Percentiles rank a stretch among this genome's conserved stretches.
Conservation (phyloP, 2,113 vertebrate genomes). For the Centropus unirufus region DNA sequence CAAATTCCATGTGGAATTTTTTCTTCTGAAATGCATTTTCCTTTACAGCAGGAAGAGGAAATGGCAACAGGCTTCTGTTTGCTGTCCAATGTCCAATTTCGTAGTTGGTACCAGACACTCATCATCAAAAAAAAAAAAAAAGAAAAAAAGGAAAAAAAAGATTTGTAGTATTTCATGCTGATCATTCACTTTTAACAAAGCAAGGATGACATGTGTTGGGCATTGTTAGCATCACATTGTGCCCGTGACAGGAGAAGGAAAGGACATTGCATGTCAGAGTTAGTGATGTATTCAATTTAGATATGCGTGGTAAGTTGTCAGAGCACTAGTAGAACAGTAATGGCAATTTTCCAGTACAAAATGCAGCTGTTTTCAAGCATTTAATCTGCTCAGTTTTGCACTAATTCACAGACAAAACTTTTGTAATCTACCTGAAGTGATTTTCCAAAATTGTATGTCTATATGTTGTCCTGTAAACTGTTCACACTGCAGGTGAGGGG, state of each 20-base stretch:
- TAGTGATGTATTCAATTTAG: not conserved
- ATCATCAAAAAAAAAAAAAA: not conserved
- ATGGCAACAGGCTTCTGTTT: not conserved
- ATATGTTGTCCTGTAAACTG: not conserved
- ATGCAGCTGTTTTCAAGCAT: not conserved
- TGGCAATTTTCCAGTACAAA: constrained; percentile 9
- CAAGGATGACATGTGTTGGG: not conserved
- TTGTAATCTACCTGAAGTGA: not conserved
- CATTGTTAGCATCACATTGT: constrained; percentile 1
- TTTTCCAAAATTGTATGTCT: not conserved
- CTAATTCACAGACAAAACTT: not conserved
- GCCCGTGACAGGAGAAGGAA: not conserved
- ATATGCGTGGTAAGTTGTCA: not conserved
- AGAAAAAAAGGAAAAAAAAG: not conserved
- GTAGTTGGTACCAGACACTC: not conserved
- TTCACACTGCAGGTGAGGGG: not conserved
- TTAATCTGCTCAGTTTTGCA: constrained; percentile 12
- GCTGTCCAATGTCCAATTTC: not conserved
- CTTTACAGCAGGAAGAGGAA: not conserved
- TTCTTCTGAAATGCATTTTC: not conserved
- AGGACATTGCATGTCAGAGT: not conserved
- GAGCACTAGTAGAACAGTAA: not conserved
- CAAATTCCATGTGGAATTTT: not conserved
- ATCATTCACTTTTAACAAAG: not conserved
- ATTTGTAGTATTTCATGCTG: not conserved